Conservation (phyloP, 2,888 invertebrate genomes). For the Aporophyla nigra region DNA sequence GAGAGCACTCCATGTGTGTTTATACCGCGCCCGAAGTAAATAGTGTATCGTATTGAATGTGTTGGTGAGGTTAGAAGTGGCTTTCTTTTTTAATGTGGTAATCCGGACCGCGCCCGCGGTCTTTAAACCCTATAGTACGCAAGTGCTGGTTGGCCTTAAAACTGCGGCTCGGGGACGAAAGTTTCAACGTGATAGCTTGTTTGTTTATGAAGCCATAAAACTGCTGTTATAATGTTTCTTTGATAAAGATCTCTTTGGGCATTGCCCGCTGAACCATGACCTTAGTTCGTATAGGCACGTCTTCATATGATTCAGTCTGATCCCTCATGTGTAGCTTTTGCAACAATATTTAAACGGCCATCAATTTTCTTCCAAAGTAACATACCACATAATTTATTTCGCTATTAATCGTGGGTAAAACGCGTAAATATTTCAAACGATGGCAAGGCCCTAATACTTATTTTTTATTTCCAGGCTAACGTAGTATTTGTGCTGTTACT, state of each 20-base stretch:
- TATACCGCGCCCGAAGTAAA: slow-evolving; percentile 73
- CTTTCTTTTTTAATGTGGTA: slow-evolving; percentile 79
- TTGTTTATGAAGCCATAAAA: slow-evolving; percentile 80
- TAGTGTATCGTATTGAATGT: slow-evolving; percentile 70
- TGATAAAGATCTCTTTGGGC: slow-evolving; percentile 47
- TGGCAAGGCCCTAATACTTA: slow-evolving; percentile 30
- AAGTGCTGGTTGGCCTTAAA: slow-evolving; percentile 87
- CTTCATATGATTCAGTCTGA: slow-evolving; percentile 50
- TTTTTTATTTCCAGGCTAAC: slow-evolving; percentile 41
- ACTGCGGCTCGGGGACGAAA: slow-evolving; percentile 72
- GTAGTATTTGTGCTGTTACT: slow-evolving; percentile 64
- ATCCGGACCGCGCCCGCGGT: slow-evolving; percentile 85
- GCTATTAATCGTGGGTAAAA: slow-evolving; percentile 61
- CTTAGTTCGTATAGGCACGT: slow-evolving; percentile 66
- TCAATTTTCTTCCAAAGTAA: slow-evolving; percentile 66
- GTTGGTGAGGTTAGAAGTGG: slow-evolving; percentile 77
- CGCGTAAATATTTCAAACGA: slow-evolving; percentile 46
- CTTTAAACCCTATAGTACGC: slow-evolving; percentile 82
- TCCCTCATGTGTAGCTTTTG: slow-evolving; percentile 67
- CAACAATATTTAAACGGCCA: slow-evolving; percentile 68
- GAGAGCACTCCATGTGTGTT: slow-evolving; percentile 72
- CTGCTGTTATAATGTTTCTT: slow-evolving; percentile 64
- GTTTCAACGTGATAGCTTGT: slow-evolving; percentile 73
- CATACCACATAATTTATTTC: slow-evolving; percentile 67
- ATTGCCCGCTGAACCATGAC: slow-evolving; percentile 62